Base-by-base conservation (phyloP, 2,113 vertebrate genomes). In the Gopherus flavomarginatus region DNA sequence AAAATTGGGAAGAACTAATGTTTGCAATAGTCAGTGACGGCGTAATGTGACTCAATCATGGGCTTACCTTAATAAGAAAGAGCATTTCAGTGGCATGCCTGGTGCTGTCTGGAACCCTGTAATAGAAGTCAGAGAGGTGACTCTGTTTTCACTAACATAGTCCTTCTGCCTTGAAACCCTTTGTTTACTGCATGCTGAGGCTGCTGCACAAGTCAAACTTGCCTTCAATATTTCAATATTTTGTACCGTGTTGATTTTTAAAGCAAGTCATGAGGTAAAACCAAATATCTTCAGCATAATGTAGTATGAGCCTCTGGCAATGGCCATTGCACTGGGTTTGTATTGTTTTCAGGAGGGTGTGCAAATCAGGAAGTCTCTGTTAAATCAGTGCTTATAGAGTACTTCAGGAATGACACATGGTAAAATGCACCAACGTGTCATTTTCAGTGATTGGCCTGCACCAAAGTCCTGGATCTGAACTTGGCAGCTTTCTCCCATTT, bases 81-180 rank as follows among this genome's bases (percentile, higher is more conserved):
- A 59, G 27, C 57, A 29, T 59, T 29, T 29, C 57, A 59, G 57
- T 59, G 57, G 57, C 4, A 59, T 59, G 57, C 27, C 11, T 59
- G 57, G 57, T 59, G 27, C 4, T 29, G 57, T 59, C 57, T 59
- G 57, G 57, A 59, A 59, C 27, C 57, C 27, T 59, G 57, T 59
- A 59, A 59, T 29, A 59, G 57, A 59, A 59, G 26, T 59, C 57
- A 59, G 57, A 59, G 57, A 27, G 11, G 57, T 59, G 57, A 59
- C 27, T 57, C 56, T 10, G 4, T 72, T 72, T 72, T 72, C 65
- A 35, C 35, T 35, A 69, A n/a, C 65, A 38, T 72, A 17, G 35
- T 38, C 38, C 75, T 93, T 97, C 93, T 95, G 84, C 79, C 90
- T 88, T 72, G 57, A 80, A 96, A 95, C n/a, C 88, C 96, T 88